phyloP scores from a whole-genome alignment of 2,888 invertebrate genomes.

The Mimas tiliae region DNA sequence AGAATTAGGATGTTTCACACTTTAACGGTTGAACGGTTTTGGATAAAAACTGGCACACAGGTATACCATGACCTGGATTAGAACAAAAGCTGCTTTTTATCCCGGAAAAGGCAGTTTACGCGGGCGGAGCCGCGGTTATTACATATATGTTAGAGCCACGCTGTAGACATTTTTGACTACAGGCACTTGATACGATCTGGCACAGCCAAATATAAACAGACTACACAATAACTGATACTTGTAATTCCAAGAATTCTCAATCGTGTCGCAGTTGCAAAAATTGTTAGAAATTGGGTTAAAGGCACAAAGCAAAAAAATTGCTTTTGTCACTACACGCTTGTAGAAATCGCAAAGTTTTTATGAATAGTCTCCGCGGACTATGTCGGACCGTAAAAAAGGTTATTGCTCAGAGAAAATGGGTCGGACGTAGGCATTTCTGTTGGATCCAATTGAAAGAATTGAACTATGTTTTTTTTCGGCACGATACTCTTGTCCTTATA shows the following conservation, averaged over 20 bases:
- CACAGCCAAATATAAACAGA: no score
- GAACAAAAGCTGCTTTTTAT: no score
- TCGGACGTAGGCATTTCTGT: slow-evolving; percentile 12
- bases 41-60: no score
- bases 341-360: slow-evolving; percentile 26
- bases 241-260: background rate
- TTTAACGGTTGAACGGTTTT: no score
- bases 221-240: no score
- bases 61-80: no score
- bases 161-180: no score
- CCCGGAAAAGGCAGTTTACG: no score
- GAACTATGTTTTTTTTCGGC: slow-evolving; percentile 10
- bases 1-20: no score
- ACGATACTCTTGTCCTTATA: slow-evolving; percentile 3
- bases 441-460: slow-evolving; percentile 21
- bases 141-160: no score
- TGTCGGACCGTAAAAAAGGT: slow-evolving; percentile 26
- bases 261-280: background rate
- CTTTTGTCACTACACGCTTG: slow-evolving; percentile 20
- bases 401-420: slow-evolving; percentile 26
- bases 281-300: background rate
- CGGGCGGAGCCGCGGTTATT: no score
- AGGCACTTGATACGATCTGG: no score
- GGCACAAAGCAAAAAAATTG: background rate
- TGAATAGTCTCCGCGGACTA: slow-evolving; percentile 24